Evolutionary conservation across 2,797 vertebrate genomes (phyloP).

Genomic region (Nothura maculosa): DNA sequence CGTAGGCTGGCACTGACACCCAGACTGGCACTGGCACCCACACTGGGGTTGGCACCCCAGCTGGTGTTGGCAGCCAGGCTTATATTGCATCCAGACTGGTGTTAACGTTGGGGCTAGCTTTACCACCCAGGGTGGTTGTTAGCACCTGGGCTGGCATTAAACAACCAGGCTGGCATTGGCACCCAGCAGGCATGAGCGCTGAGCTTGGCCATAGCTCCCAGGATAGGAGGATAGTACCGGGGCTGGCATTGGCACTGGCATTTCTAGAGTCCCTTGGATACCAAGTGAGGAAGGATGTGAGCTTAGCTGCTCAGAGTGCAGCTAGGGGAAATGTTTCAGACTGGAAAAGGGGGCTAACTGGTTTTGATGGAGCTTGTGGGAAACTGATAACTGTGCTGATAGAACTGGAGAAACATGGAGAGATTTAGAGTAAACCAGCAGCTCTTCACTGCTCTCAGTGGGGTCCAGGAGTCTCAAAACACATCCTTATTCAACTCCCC

Average conservation of each 20-base stretch:
- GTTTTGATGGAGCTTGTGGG: neutral
- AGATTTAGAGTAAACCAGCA: neutral
- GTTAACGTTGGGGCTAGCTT: neutral
- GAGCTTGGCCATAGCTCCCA: neutral
- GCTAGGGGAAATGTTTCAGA: neutral
- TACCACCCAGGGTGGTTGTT: neutral
- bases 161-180: neutral
- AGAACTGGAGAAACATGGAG: neutral
- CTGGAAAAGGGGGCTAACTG: neutral
- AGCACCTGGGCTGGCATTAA: neutral
- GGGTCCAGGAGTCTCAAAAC: neutral
- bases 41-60: neutral
- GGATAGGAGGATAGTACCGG: neutral
- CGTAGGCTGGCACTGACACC: neutral
- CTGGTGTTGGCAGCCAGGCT: neutral
- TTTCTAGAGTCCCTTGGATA: neutral
- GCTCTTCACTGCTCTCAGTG: neutral
- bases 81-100: neutral
- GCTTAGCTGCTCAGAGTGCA: too few species aligned
- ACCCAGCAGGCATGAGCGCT: neutral
- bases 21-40: neutral
- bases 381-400: accelerated
- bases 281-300: neutral
- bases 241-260: neutral
- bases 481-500: neutral